Evolutionary conservation across 2,888 invertebrate species (phyloP).

Genomic region (Dicyrtomina minuta): DNA sequence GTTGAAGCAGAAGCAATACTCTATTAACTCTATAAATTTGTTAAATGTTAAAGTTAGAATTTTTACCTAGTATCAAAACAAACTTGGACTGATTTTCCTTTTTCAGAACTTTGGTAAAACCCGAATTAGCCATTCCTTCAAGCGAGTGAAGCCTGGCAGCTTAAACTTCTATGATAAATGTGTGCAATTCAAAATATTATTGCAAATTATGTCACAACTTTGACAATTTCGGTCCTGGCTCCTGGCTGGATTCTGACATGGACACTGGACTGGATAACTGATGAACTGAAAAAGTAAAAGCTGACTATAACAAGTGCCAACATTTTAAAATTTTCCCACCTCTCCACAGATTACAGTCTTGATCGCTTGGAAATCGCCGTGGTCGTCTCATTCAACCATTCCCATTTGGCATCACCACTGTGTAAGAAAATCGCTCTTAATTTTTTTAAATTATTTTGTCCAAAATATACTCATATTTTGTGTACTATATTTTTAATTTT

Average conservation of each 20-base stretch:
- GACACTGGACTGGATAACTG: neutral
- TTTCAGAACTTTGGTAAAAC: conserved; percentile 38
- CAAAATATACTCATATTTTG: too few species aligned
- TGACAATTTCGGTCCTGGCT: neutral
- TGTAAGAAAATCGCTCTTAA: conserved; percentile 44
- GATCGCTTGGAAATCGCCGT: neutral
- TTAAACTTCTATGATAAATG: too few species aligned
- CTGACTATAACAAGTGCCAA: too few species aligned
- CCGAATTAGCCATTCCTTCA: conserved; percentile 35
- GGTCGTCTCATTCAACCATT: conserved; percentile 8
- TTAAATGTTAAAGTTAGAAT: too few species aligned
- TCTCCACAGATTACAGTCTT: neutral
- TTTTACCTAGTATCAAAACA: conserved; percentile 37
- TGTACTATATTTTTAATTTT: too few species aligned
- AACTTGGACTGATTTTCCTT: conserved; percentile 27
- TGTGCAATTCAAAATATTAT: neutral
- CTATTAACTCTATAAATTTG: too few species aligned
- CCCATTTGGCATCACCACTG: conserved; percentile 47
- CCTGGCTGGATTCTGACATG: neutral
- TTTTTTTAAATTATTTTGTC: conserved; percentile 29
- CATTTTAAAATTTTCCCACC: neutral
- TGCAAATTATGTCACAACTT: neutral
- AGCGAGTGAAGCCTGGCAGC: neutral
- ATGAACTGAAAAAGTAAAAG: too few species aligned
- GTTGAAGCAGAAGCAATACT: too few species aligned